Evolutionary conservation across 2,888 invertebrate species (phyloP).

Genomic region (Aquatica leii): DNA sequence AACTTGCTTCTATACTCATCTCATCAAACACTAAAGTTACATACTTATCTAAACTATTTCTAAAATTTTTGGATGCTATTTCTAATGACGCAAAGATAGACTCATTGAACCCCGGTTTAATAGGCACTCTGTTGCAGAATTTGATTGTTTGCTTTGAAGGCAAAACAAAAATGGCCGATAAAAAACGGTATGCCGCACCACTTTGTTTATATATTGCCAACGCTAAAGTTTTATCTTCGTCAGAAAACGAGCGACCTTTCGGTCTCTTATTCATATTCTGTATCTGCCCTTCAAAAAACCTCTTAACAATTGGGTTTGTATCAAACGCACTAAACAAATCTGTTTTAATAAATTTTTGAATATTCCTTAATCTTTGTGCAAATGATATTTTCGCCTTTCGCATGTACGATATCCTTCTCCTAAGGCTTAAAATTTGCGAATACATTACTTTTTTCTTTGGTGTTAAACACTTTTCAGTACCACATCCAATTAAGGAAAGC

Average conservation of each 20-base stretch:
- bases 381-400: no score
- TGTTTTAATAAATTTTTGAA: no score
- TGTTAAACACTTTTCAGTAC: no score
- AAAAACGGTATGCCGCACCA: not conserved
- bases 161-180: not conserved
- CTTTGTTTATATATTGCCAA: conserved; percentile 11
- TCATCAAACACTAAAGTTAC: conserved; percentile 22
- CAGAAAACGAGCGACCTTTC: not conserved
- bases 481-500: no score
- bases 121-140: conserved; percentile 17
- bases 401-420: no score
- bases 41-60: conserved; percentile 14
- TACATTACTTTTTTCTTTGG: no score
- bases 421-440: no score
- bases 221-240: conserved; percentile 9
- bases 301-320: no score
- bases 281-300: not conserved
- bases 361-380: no score
- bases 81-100: not conserved
- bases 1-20: conserved; percentile 1
- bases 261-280: not conserved
- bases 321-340: no score
- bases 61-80: conserved; percentile 6
- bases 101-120: conserved; percentile 20
- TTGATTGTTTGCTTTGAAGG: not conserved